Conservation (phyloP, 2,888 invertebrate species). For the Drosophila greeni region DNA sequence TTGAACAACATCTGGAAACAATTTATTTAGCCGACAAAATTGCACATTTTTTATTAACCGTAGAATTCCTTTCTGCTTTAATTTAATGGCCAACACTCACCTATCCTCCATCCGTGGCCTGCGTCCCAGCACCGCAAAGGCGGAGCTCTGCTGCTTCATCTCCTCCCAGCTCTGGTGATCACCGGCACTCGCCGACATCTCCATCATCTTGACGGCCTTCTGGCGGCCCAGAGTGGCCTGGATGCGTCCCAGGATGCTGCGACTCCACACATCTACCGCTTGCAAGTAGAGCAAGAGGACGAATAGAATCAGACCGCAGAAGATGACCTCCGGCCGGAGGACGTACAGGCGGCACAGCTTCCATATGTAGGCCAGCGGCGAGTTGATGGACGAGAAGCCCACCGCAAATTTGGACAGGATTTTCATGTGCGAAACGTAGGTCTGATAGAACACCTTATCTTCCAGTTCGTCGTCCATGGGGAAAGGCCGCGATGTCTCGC, state of each 20-base stretch:
- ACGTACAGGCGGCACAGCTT: slow-evolving; percentile 88
- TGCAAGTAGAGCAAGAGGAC: slow-evolving; percentile 89
- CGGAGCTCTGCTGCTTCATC: slow-evolving; percentile 87
- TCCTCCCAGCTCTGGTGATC: slow-evolving; percentile 87
- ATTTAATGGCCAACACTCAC: slow-evolving; percentile 40
- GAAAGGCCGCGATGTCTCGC: slow-evolving; percentile 48
- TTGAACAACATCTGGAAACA: slow-evolving; percentile 4
- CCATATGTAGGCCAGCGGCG: slow-evolving; percentile 88
- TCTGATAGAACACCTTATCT: slow-evolving; percentile 92
- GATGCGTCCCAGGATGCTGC: slow-evolving; percentile 82
- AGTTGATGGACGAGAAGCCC: slow-evolving; percentile 86
- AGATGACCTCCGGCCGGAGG: slow-evolving; percentile 88
- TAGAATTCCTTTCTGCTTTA: not conserved
- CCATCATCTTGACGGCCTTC: slow-evolving; percentile 65
- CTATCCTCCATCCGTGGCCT: slow-evolving; percentile 96
- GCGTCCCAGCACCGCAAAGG: slow-evolving; percentile 93
- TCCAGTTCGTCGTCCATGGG: slow-evolving; percentile 95
- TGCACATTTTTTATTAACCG: not conserved
- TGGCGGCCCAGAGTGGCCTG: slow-evolving; percentile 77
- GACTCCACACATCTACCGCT: slow-evolving; percentile 90
- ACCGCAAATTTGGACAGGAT: slow-evolving; percentile 89
- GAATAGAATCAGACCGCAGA: slow-evolving; percentile 85
- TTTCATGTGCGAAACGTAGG: slow-evolving; percentile 91
- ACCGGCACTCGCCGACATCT: slow-evolving; percentile 67
- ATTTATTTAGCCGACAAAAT: slow-evolving; percentile 3